Base-by-base conservation (phyloP, 1,140 invertebrate genomes). In the Heliconius eleuchia region DNA sequence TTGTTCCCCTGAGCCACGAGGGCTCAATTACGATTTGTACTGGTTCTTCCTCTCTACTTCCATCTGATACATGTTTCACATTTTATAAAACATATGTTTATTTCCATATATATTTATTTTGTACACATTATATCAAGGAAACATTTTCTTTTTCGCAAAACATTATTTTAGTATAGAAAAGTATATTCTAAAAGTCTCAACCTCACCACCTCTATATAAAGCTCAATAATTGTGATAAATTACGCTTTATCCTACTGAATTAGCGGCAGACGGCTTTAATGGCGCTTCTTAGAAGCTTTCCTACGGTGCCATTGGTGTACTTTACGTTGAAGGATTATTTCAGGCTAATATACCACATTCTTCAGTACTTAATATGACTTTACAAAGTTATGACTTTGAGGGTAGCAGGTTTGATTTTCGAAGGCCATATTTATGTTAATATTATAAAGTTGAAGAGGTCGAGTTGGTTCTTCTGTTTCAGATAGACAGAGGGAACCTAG, bases 211-310 rank as follows among this genome's bases (percentile, higher is more conserved):
- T 46, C 60, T 66, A 27, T 66, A 66, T 66, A 66, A 87, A 88
- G 84, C 83, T 85, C 86, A 85, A 86, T 88, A 89, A 90, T 90
- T 89, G 87, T 92, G 90, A 92, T 91, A 90, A 89, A 91, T 91
- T 85, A 86, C 86, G 84, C 82, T 82, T 83, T 87, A 88, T 88
- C 88, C 89, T 83, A 77, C 80, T 83, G 82, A 86, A 87, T 84
- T 84, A 86, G 84, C 85, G 80, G 76, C 90, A 89, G 88, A 80
- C 88, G 85, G 89, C 80, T 85, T 84, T 92, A 92, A 92, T 88
- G 87, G 88, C 84, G 50, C 81, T 80, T 84, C 85, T 89, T 84
- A 82, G 83, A 71, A 66, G 76, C 79, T 81, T 80, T 86, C 73
- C 83, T 74, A 78, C 80, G 78, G 82, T 82, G 76, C 72, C 74